These are phyloP conservation scores for Catalaphyllia jardinei DNA, from an alignment of 64 coral and sea anemone species.

Conservation along the genomic window DNA sequence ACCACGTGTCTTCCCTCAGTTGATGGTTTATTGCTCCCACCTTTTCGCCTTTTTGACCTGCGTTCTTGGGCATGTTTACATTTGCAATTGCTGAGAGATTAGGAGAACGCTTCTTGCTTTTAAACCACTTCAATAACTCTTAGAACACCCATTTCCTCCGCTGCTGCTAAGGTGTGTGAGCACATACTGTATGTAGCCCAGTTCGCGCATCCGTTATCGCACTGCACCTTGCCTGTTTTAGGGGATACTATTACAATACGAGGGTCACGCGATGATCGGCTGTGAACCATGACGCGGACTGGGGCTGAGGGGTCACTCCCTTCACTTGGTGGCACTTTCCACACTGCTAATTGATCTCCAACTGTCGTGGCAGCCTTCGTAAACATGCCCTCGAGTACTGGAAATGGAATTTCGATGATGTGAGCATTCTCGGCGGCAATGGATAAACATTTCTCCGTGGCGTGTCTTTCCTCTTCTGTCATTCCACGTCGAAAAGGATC, in stretches of 20 bases:
- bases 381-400: constrained; percentile 47
- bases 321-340: constrained; percentile 30
- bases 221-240: constrained; percentile 42
- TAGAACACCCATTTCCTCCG: constrained; percentile 1
- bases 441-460: constrained; percentile 49
- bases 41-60: constrained; percentile 45
- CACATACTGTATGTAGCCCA: constrained; percentile 62
- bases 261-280: constrained; percentile 18
- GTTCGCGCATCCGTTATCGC: constrained; percentile 58
- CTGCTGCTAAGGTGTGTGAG: constrained; percentile 56
- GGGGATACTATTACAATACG: no score
- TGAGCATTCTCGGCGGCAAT: constrained; percentile 46
- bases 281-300: constrained; percentile 21
- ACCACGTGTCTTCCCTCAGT: constrained; percentile 28
- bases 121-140: constrained; percentile 57
- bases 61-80: constrained; percentile 28
- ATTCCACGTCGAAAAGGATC: constrained; percentile 19
- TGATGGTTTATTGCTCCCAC: constrained; percentile 42
- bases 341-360: constrained; percentile 21
- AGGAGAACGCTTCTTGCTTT: constrained; percentile 9
- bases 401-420: no score
- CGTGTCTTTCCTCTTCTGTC: constrained; percentile 6
- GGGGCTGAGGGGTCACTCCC: background rate
- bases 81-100: constrained; percentile 41
- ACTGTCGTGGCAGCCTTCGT: constrained; percentile 40